These are phyloP conservation scores for Aporophyla nigra DNA, from an alignment of 2,888 invertebrate species.

Conservation along the genomic window DNA sequence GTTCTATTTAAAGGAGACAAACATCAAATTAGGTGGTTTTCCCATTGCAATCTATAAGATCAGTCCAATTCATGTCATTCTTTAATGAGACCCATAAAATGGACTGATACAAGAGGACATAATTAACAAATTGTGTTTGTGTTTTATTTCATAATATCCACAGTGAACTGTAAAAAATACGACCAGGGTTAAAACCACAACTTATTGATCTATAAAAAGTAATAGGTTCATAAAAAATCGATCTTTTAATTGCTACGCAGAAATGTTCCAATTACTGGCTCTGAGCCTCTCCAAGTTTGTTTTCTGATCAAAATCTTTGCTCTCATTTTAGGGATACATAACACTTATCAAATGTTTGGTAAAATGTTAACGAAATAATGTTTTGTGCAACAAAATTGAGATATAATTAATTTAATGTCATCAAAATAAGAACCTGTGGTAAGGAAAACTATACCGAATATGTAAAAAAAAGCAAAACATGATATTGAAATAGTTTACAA, in stretches of 20 bases:
- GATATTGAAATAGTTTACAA: background rate
- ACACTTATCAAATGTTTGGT: background rate
- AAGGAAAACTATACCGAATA: background rate
- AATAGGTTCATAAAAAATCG: slow-evolving; percentile 56
- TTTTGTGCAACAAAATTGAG: background rate
- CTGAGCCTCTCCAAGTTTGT: slow-evolving; percentile 9
- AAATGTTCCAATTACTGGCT: slow-evolving; percentile 51
- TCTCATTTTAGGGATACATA: background rate
- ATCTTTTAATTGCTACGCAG: slow-evolving; percentile 60
- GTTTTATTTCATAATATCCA: slow-evolving; percentile 54
- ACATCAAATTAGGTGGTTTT: background rate
- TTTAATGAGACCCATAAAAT: slow-evolving; percentile 40
- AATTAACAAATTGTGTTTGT: slow-evolving; percentile 60
- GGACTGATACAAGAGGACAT: slow-evolving; percentile 29
- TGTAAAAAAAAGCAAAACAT: background rate
- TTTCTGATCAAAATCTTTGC: slow-evolving; percentile 19
- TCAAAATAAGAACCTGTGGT: background rate
- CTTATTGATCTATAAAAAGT: slow-evolving; percentile 60
- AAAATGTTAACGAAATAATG: slow-evolving; percentile 9
- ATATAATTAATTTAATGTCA: too few relatives aligned
- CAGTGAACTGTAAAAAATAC: slow-evolving; percentile 49
- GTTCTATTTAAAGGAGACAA: background rate
- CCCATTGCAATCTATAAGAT: background rate
- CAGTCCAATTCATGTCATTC: slow-evolving; percentile 34
- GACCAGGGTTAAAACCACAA: slow-evolving; percentile 50